These are phyloP conservation scores for Drosophila crucigera DNA, from an alignment of 2,888 invertebrate genomes.

Conservation along the genomic window DNA sequence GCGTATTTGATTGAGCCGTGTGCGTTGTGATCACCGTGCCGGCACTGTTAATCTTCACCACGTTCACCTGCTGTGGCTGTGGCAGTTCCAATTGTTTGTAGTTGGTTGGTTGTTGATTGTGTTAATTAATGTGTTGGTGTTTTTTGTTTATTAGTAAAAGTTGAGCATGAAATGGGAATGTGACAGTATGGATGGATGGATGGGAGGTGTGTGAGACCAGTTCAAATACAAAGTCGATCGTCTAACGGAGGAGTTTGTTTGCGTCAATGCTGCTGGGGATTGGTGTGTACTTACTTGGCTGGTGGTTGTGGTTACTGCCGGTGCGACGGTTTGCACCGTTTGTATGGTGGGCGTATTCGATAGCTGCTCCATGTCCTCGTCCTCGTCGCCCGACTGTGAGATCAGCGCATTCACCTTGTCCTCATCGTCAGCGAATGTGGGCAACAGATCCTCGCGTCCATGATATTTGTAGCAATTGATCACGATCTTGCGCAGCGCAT, in stretches of 20 bases:
- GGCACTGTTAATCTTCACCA: conserved; percentile 85
- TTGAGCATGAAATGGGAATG: background rate
- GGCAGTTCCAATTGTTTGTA: conserved; percentile 15
- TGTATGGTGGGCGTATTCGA: conserved; percentile 74
- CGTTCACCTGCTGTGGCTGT: conserved; percentile 83
- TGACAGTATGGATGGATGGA: background rate
- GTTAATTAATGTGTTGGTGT: conserved; percentile 3
- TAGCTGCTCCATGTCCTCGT: conserved; percentile 79
- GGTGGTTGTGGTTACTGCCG: conserved; percentile 60
- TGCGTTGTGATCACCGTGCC: conserved; percentile 84
- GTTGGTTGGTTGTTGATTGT: conserved; percentile 6
- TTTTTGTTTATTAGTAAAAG: conserved; percentile 9
- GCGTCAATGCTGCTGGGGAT: background rate
- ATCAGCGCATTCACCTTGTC: conserved; percentile 90
- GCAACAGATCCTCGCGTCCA: conserved; percentile 96
- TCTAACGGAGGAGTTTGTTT: background rate
- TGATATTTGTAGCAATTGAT: conserved; percentile 99
- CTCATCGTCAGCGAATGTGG: conserved; percentile 96
- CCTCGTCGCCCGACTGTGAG: conserved; percentile 80
- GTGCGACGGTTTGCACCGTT: conserved; percentile 76
- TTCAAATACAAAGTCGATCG: background rate
- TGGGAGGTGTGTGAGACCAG: background rate
- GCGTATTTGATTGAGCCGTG: conserved; percentile 75
- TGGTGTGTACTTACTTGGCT: conserved; percentile 68
- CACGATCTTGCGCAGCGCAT: conserved; percentile 97